Evolutionary conservation across 2,888 invertebrate species (phyloP), one percentile per base, ranked within the genome.

Genomic region (Brachypterus glaber): DNA sequence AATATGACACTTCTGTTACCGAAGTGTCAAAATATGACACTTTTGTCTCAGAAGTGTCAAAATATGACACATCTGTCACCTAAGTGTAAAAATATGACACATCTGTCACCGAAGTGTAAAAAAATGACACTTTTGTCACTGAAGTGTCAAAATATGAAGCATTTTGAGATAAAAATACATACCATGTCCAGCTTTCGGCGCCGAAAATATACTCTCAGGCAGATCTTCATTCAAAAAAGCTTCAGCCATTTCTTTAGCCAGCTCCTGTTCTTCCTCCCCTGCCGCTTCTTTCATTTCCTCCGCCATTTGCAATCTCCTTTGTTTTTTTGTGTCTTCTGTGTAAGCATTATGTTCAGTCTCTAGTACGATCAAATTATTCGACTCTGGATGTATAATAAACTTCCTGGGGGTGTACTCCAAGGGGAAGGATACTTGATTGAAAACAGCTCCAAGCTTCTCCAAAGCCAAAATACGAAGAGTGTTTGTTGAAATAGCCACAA

Each of bases 311-410:
- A 90, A 75, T 53, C 92, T 78, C 42, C 75, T 75, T 52, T 89
- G 87, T 54, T 82, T 84, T 62, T 98, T 98, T 30, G 93, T 93
- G 50, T 92, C 89, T 52, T 96, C 95, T 0, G 97, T 97, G 62
- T 96, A 98, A 0, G 97, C 86, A 63, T 96, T 97, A 63, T 99
- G 96, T 65, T 99, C 98, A 8, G 96, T 93, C 68, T 98, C 97
- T 27, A 96, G 79, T 37, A 95, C 74, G 33, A 97, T 76, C 37
- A 98, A 74, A 57, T 92, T 85, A 17, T 85, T 87, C 12, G 87
- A 86, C 52, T 95, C 92, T 2, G 82, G 77, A 63, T 97, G 95
- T 39, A 97, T 84, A 12, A 88, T 82, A 62, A 98, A 95, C 55
- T 89, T 88, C 31, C 96, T 74, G 0, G 98, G 98, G 0, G 98